Percentiles rank a stretch among this genome's conserved stretches.
Conservation (phyloP, 2,113 vertebrate species). For the Oceanites oceanicus region DNA sequence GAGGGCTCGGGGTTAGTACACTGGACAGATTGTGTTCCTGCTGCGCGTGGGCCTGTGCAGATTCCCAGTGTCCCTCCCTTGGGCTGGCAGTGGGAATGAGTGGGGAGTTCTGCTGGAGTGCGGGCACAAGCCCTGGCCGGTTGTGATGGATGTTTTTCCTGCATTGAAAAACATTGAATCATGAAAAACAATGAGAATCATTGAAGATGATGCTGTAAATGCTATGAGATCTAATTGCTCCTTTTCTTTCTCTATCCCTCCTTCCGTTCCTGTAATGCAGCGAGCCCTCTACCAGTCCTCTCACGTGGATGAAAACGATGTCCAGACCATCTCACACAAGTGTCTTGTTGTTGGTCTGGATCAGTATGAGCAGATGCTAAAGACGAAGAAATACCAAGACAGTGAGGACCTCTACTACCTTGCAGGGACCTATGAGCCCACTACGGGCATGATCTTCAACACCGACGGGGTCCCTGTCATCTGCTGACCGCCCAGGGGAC, state of each 20-base stretch:
- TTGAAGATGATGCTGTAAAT: background rate
- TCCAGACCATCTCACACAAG: constrained; percentile 99
- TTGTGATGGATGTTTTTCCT: background rate
- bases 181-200: too few species aligned
- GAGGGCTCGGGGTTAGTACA: background rate
- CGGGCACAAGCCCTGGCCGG: background rate
- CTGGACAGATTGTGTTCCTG: background rate
- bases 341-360: constrained; percentile 97
- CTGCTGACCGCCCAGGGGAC: constrained; percentile 78
- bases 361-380: constrained; percentile 97
- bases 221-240: background rate
- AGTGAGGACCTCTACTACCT: constrained; percentile 99
- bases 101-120: background rate
- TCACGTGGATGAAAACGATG: constrained; percentile 97
- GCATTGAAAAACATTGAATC: background rate
- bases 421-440: constrained; percentile 97
- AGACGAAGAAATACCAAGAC: constrained; percentile 96
- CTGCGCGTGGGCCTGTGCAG: accelerated
- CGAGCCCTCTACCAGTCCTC: constrained; percentile 97
- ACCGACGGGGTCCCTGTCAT: constrained; percentile 95
- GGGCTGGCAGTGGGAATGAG: background rate
- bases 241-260: background rate
- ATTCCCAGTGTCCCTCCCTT: background rate
- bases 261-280: constrained; percentile 56
- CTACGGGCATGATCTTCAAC: constrained; percentile 99